Evolutionary conservation across 64 coral and sea anemone species (phyloP).

Genomic region (Actinia equina): DNA sequence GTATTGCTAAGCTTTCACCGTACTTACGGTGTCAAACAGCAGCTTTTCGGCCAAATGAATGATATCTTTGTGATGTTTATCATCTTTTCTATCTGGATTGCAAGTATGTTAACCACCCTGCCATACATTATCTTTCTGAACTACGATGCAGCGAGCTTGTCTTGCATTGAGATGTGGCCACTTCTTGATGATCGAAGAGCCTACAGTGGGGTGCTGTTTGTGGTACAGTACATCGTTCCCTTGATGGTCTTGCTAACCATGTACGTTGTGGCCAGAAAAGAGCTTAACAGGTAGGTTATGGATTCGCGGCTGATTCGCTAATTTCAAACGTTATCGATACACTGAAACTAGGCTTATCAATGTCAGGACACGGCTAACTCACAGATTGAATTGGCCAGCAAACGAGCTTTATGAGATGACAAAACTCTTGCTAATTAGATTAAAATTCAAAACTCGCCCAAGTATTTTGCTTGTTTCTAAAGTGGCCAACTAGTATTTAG

Average conservation of each 20-base stretch:
- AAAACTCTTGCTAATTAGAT: no score
- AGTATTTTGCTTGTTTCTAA: no score
- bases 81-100: slow-evolving; percentile 55
- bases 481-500: no score
- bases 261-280: slow-evolving; percentile 34
- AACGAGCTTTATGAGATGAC: no score
- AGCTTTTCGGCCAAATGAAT: slow-evolving; percentile 71
- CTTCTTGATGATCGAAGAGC: slow-evolving; percentile 23
- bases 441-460: no score
- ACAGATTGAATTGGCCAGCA: no score
- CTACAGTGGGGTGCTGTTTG: slow-evolving; percentile 60
- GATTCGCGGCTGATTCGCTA: background rate
- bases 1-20: slow-evolving; percentile 73
- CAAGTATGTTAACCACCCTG: slow-evolving; percentile 45
- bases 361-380: no score
- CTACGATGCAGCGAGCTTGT: slow-evolving; percentile 39
- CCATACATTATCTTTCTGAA: slow-evolving; percentile 71
- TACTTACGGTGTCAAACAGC: slow-evolving; percentile 56
- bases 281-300: slow-evolving; percentile 42
- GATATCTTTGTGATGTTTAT: slow-evolving; percentile 46
- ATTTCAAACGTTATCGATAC: no score
- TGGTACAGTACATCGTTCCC: slow-evolving; percentile 69
- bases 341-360: no score
- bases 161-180: slow-evolving; percentile 65
- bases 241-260: slow-evolving; percentile 57